Conservation (phyloP, 37 sponge, comb jelly and placozoan species). For the Theonella swinhoei region DNA sequence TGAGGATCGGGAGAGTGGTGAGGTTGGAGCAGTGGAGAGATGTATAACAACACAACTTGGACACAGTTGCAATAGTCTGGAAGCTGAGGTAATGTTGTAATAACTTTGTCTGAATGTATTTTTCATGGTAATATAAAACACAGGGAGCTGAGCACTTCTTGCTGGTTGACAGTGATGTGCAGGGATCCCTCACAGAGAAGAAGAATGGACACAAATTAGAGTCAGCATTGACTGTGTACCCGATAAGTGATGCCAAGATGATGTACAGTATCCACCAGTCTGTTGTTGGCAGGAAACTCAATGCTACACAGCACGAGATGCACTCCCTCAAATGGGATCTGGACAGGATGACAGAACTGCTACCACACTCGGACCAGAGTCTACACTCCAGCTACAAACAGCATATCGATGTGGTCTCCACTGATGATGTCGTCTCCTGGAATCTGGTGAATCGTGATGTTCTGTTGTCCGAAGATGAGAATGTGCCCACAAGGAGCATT, state of each 20-base stretch:
- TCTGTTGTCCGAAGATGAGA: slow-evolving; percentile 17
- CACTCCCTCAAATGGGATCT: background rate
- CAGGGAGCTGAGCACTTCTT: slow-evolving; percentile 8
- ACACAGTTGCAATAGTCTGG: background rate
- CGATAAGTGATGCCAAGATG: slow-evolving; percentile 6
- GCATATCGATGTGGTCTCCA: background rate
- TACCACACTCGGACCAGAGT: slow-evolving; percentile 7
- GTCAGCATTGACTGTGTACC: slow-evolving; percentile 22
- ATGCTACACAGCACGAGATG: slow-evolving; percentile 17
- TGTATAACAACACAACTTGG: background rate
- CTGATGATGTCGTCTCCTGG: slow-evolving; percentile 31
- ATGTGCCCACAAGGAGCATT: background rate
- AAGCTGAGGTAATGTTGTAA: background rate
- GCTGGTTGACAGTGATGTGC: background rate
- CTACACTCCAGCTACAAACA: background rate
- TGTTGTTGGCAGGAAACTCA: slow-evolving; percentile 11
- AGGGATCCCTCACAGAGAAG: background rate
- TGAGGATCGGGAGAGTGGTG: background rate
- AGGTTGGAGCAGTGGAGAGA: background rate
- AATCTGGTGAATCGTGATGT: slow-evolving; percentile 31
- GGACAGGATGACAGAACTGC: slow-evolving; percentile 25
- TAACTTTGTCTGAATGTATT: too few relatives aligned
- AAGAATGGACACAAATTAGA: slow-evolving; percentile 5
- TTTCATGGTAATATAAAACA: too few relatives aligned
- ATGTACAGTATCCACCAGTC: slow-evolving; percentile 29